Percentiles rank a stretch among this genome's conserved stretches.
Conservation (phyloP, 2,113 vertebrate species). For the Tragelaphus strepsiceros region DNA sequence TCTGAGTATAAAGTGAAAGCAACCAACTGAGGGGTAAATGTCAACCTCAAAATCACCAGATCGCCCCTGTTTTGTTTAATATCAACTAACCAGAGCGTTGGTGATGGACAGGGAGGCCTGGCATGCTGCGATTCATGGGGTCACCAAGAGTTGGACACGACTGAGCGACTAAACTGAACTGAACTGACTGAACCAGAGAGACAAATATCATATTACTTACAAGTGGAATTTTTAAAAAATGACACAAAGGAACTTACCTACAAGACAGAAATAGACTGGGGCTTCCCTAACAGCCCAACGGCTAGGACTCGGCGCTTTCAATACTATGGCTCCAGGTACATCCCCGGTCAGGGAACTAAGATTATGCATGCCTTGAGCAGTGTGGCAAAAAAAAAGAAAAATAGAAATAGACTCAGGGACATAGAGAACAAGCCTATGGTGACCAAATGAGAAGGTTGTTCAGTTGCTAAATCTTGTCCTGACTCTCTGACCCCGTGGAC, state of each 20-base stretch:
- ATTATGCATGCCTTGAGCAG: not conserved
- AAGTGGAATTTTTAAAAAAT: not conserved
- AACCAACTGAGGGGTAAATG: not conserved
- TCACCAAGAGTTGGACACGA: not conserved
- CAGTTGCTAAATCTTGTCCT: not conserved
- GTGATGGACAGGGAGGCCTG: not conserved
- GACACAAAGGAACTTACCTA: not conserved
- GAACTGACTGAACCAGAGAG: not conserved
- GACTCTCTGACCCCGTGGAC: not conserved
- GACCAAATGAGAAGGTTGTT: not conserved
- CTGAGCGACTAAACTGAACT: too few species aligned
- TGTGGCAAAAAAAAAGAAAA: not conserved
- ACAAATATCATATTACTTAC: not conserved
- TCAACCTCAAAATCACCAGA: not conserved
- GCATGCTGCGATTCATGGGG: not conserved
- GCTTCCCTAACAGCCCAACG: not conserved
- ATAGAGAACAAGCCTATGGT: not conserved
- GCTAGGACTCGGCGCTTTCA: not conserved
- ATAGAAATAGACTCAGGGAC: not conserved
- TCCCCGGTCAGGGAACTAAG: not conserved
- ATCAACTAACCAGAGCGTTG: not conserved
- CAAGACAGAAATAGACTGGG: not conserved
- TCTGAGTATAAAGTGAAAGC: not conserved
- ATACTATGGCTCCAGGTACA: not conserved
- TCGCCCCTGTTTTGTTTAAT: not conserved